Base-by-base conservation (phyloP, 1,140 invertebrate species). In the Drepana arcuata region DNA sequence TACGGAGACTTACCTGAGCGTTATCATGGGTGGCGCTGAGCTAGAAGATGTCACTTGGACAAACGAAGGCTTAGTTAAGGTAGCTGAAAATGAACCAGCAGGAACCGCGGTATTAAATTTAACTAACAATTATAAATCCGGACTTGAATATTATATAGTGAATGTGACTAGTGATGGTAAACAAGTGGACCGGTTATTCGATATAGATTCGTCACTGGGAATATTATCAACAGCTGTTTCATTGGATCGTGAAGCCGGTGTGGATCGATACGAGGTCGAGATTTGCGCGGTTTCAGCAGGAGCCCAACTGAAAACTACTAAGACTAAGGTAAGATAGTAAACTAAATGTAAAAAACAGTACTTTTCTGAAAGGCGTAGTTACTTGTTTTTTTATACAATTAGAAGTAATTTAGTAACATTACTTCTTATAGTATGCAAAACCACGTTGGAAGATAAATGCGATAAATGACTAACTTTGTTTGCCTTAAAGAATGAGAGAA, bases 141-240 rank as follows among this genome's bases (percentile, higher is more conserved):
- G 91, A 41, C 86, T 97, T 56, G 94, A 96, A 66, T 97, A 96
- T 84, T 97, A 95, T 81, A 92, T 97, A 64, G 93, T 94, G 35
- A 97, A 95, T 80, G 91, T 95, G 64, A 95, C 95, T 23, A 88
- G 88, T 64, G 88, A 86, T 42, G 91, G 89, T 34, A 85, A 84
- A 32, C 91, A 93, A 75, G 91, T 92, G 45, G 92, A 94, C 66
- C 88, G 92, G 52, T 85, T 95, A 36, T 95, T 99, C 69, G 92
- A 93, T 56, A 92, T 99, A 49, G 95, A 99, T 80, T 87, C 90
- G 2, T 91, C 92, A 51, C 87, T 93, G 53, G 97, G 97, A 7
- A 91, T 97, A 34, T 75, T 98, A 29, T 94, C 94, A 3, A 95
- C 95, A 2, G 91, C 93, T 1, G 89, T 88, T 1, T 84, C 90